These are phyloP conservation scores for Danio jaintianensis DNA, from an alignment of 2,797 vertebrate genomes.

Conservation along the genomic window DNA sequence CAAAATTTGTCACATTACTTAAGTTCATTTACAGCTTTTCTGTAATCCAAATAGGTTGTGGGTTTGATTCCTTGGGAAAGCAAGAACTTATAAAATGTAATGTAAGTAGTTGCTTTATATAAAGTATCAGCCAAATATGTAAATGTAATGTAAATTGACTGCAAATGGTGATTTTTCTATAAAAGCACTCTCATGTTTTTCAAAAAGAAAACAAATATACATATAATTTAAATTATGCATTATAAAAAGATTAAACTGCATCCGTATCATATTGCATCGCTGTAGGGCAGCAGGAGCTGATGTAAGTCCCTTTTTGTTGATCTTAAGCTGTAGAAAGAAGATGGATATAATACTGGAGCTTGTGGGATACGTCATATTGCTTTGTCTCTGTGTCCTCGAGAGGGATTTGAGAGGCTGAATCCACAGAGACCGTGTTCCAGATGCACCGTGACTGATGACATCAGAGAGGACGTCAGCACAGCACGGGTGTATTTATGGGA, in stretches of 20 bases:
- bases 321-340: neutral
- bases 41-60: too few relatives aligned
- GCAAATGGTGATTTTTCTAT: neutral
- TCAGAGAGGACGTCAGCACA: constrained; percentile 39
- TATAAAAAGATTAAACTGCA: neutral
- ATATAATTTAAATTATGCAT: constrained; percentile 17
- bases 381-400: constrained; percentile 37
- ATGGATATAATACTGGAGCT: constrained; percentile 20
- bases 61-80: too few relatives aligned
- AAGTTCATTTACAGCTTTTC: neutral
- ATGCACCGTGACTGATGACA: constrained; percentile 43
- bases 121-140: too few relatives aligned
- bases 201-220: constrained; percentile 24
- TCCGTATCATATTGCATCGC: neutral
- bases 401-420: constrained; percentile 49
- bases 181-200: neutral
- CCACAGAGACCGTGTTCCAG: constrained; percentile 5
- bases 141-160: neutral
- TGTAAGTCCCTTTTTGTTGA: constrained; percentile 7
- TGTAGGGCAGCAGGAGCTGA: constrained; percentile 10
- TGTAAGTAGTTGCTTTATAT: too few relatives aligned
- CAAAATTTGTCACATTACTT: neutral
- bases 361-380: constrained; percentile 33
- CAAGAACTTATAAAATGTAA: too few relatives aligned
- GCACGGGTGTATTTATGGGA: constrained; percentile 21